A percentile compares a stretch with the other conserved stretches of the same genome.
phyloP scores from a whole-genome alignment of 1,140 invertebrate species.

The Portunus trituberculatus region DNA sequence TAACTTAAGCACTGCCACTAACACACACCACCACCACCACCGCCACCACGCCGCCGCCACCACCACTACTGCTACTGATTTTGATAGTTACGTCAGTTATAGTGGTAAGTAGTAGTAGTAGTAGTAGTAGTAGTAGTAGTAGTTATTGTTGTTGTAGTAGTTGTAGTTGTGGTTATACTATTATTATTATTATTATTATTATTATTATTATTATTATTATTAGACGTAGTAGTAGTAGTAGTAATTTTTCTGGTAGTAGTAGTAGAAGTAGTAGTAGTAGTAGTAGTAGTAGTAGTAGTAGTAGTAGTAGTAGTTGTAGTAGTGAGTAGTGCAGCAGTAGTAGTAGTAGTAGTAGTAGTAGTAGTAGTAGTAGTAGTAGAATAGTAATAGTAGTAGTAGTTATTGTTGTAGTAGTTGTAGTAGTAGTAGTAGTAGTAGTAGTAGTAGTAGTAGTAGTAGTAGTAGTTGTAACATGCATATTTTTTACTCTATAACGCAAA shows the following conservation, averaged over 20 bases:
- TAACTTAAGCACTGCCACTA: background rate
- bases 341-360: conserved; percentile 37
- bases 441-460: background rate
- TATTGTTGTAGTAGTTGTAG: too few relatives aligned
- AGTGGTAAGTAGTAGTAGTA: conserved; percentile 40
- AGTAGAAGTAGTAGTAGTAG: background rate
- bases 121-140: background rate
- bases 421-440: background rate
- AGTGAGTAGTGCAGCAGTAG: too few relatives aligned
- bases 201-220: too few relatives aligned
- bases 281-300: conserved; percentile 37
- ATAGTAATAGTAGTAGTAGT: too few relatives aligned
- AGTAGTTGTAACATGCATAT: background rate
- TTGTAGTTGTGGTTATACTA: background rate
- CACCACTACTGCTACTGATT: background rate
- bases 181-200: too few relatives aligned
- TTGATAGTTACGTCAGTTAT: conserved; percentile 52
- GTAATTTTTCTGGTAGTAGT: background rate
- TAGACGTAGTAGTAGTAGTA: background rate
- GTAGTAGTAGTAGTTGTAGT: background rate
- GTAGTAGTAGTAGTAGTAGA: background rate
- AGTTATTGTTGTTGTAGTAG: background rate
- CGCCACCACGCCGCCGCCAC: background rate
- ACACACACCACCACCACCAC: background rate
- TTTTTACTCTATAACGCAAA: too few relatives aligned